Percentiles rank a stretch among this genome's conserved stretches.
These are phyloP conservation scores for Aptenodytes forsteri DNA, from an alignment of 2,113 vertebrate species.

Conservation along the genomic window DNA sequence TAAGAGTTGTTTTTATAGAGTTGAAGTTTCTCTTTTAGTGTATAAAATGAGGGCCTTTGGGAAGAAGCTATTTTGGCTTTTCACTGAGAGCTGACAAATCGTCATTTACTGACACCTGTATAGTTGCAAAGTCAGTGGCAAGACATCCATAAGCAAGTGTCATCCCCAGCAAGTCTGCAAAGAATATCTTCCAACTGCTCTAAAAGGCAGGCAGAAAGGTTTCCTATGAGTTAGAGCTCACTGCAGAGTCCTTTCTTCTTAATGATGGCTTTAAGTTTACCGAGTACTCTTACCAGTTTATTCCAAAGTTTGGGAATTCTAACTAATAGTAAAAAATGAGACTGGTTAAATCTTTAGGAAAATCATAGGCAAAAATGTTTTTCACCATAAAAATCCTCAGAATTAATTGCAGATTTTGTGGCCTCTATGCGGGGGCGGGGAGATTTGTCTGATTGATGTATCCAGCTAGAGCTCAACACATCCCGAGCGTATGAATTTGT, in stretches of 20 bases:
- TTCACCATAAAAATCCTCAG: neutral
- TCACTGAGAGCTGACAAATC: neutral
- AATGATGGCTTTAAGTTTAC: neutral
- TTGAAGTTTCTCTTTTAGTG: neutral
- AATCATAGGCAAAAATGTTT: neutral
- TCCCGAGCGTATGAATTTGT: neutral
- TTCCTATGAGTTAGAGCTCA: neutral
- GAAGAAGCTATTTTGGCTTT: neutral
- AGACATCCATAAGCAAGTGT: neutral
- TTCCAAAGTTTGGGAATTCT: neutral
- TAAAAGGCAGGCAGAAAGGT: neutral
- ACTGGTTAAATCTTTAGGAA: neutral
- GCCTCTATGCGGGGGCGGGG: fast-evolving
- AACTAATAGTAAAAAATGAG: neutral
- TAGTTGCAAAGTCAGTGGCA: neutral
- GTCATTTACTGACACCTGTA: neutral
- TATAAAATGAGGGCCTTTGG: neutral
- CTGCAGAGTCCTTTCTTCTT: neutral
- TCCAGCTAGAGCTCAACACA: neutral
- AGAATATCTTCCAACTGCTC: neutral
- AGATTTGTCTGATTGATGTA: neutral
- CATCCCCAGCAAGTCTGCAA: neutral
- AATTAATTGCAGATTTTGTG: neutral
- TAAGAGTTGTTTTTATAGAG: neutral
- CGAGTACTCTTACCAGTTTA: neutral